Evolutionary conservation across 2,888 invertebrate species (phyloP), one percentile per base, ranked within the genome.

Genomic region (Dolomedes plantarius): DNA sequence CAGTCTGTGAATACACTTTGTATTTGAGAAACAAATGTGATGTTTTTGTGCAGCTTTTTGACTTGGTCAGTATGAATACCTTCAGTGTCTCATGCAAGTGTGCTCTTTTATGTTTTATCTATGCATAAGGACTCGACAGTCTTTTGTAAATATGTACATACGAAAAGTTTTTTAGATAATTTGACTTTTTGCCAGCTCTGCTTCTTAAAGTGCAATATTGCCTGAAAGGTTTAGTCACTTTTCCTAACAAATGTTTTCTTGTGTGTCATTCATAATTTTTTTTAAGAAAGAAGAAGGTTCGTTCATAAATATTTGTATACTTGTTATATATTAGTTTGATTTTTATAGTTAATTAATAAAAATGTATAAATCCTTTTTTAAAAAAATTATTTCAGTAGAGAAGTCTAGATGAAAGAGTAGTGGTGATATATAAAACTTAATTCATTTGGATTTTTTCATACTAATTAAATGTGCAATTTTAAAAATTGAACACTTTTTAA

Each of bases 121-220:
- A 41, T 71, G 69, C 69, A 71, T 46, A 41, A 23, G 2, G 31
- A 31, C 32, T 65, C 41, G 13, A 27, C n/a, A 41, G 41, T 71
- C 73, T n/a, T 62, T 77, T 87, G 87, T 87, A 87, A 77, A 87
- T 87, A 87, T 87, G 87, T 87, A 87, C 39, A 87, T 86, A 86
- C 36, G 36, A 65, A 62, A 77, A 85, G 62, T 80, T 80, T 87
- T 78, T 87, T 68, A 77, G 75, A 46, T 79, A 23, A 75, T 71
- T 79, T 81, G 72, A 71, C 69, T 65, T 74, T 86, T 78, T 78
- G 78, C 85, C 65, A 69, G 78, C 74, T 79, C 46, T 71, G 78
- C 79, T 79, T 77, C 69, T 77, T 71, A 69, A 81, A 86, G 85
- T 86, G 85, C 85, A 86, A 86, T 86, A 86, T 50, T 86, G 74